Conservation (phyloP, 2,888 invertebrate species). For the Achlya flavicornis region DNA sequence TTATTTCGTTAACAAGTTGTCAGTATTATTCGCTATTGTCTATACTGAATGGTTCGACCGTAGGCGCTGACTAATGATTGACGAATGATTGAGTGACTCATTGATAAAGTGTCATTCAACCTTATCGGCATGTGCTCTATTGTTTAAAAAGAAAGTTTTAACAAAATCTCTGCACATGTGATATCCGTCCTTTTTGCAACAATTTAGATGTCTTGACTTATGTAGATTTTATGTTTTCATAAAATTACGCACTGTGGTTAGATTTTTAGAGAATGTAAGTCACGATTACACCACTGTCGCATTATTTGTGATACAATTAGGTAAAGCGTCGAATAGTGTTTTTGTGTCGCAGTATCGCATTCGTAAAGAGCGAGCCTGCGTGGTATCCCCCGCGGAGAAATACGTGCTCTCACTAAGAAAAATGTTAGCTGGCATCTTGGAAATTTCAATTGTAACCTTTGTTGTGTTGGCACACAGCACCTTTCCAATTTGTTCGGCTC, state of each 20-base stretch:
- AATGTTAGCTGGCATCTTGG: constrained; percentile 76
- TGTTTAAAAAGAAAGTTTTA: constrained; percentile 38
- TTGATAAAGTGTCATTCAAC: constrained; percentile 63
- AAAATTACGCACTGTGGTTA: background rate
- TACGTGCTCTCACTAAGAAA: constrained; percentile 76
- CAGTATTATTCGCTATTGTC: constrained; percentile 52
- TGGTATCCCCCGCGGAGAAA: constrained; percentile 64
- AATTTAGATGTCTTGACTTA: background rate
- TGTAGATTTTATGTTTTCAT: constrained; percentile 13
- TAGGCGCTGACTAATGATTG: constrained; percentile 70
- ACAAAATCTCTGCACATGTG: constrained; percentile 18
- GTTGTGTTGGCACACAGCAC: constrained; percentile 64
- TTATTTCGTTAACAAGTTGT: constrained; percentile 49
- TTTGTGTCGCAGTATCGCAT: constrained; percentile 49
- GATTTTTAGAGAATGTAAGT: constrained; percentile 36
- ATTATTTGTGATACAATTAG: constrained; percentile 65
- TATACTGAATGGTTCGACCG: constrained; percentile 47
- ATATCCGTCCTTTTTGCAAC: background rate
- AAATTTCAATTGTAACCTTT: constrained; percentile 81
- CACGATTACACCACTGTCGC: constrained; percentile 50
- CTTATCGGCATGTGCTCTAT: constrained; percentile 51
- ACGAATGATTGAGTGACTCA: constrained; percentile 71
- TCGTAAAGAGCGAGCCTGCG: constrained; percentile 50
- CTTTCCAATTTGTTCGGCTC: constrained; percentile 74
- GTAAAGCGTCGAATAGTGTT: constrained; percentile 47